These are phyloP conservation scores for Lycophotia porphyrea DNA, from an alignment of 2,888 invertebrate genomes.

Conservation along the genomic window DNA sequence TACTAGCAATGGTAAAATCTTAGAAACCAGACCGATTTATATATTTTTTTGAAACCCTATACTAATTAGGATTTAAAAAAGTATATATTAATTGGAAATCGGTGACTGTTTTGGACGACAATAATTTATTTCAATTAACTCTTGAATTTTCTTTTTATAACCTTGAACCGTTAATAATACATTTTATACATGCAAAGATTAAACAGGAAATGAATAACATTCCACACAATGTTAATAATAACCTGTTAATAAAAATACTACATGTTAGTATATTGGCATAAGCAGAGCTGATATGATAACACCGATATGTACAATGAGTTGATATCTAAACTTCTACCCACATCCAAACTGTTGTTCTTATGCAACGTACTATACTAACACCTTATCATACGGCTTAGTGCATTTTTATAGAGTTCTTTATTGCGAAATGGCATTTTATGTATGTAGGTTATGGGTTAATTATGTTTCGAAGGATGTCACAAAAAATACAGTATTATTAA, in stretches of 20 bases:
- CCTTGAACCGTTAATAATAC: background rate
- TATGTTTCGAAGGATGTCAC: background rate
- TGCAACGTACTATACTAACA: slow-evolving; percentile 5
- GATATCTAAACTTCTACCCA: slow-evolving; percentile 36
- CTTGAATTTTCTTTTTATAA: background rate
- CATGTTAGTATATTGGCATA: slow-evolving; percentile 17
- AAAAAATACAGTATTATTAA: background rate
- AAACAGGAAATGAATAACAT: background rate
- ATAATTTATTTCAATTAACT: background rate
- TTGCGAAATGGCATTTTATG: slow-evolving; percentile 5
- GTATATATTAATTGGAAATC: too few relatives aligned
- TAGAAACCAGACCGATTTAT: background rate
- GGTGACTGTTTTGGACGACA: background rate
- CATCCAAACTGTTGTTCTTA: slow-evolving; percentile 27
- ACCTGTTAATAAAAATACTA: slow-evolving; percentile 13
- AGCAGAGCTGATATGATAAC: slow-evolving; percentile 48
- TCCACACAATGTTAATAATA: slow-evolving; percentile 14
- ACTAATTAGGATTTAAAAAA: too few relatives aligned
- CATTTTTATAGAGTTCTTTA: slow-evolving; percentile 20
- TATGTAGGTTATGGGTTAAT: background rate
- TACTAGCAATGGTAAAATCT: background rate
- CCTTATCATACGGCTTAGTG: slow-evolving; percentile 40
- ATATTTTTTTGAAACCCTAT: too few relatives aligned
- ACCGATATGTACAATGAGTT: slow-evolving; percentile 26
- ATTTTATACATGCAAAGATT: background rate